Percentiles rank a stretch among this genome's conserved stretches.
These are phyloP conservation scores for Oncopodura yosiiana DNA, from an alignment of 1,140 invertebrate species.

Conservation along the genomic window DNA sequence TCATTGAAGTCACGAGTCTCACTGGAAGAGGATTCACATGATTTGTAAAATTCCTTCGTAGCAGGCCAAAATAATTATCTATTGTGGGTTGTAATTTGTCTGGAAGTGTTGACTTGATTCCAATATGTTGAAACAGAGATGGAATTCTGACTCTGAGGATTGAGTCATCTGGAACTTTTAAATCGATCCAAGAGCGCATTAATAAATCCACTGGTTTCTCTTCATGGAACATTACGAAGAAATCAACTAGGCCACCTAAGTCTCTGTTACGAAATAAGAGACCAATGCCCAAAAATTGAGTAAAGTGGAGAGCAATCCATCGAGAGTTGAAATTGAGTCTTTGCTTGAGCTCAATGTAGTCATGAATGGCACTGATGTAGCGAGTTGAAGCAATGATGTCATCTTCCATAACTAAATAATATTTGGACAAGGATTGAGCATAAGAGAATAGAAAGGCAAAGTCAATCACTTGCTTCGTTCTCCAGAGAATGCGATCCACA, in stretches of 20 bases:
- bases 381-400: conserved; percentile 22
- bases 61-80: not conserved
- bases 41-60: not conserved
- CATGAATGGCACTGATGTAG: conserved; percentile 27
- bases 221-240: conserved; percentile 31
- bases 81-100: not conserved
- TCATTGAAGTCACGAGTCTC: not conserved
- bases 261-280: conserved; percentile 25
- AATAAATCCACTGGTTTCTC: conserved; percentile 32
- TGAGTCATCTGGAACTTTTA: not conserved
- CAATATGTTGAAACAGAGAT: not conserved
- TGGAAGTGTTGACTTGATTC: not conserved
- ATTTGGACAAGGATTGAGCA: conserved; percentile 13
- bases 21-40: not conserved
- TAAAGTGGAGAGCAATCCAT: conserved; percentile 32
- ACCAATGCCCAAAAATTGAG: conserved; percentile 29
- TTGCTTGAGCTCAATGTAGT: conserved; percentile 12
- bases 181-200: conserved; percentile 6
- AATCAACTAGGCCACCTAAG: conserved; percentile 17
- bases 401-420: conserved; percentile 33
- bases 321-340: not conserved
- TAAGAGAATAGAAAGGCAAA: conserved; percentile 32
- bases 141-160: not conserved
- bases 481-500: conserved; percentile 23
- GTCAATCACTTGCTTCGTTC: conserved; percentile 34